Base-by-base conservation (phyloP, 2,888 invertebrate species). In the Beris chalybata region DNA sequence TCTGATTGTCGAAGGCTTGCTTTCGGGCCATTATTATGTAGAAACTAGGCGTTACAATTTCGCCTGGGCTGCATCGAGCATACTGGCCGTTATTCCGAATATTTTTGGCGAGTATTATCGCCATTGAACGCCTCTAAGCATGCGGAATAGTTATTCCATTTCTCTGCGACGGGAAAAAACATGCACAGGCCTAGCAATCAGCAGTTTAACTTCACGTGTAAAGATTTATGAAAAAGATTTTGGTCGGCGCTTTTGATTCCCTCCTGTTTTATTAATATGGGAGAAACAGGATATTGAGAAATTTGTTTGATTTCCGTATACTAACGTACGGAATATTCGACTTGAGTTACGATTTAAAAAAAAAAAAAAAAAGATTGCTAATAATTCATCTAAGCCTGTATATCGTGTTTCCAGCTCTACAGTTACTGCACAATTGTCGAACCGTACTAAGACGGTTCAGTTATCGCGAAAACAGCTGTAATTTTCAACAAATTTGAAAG, bases 381-480 rank as follows among this genome's bases (percentile, higher is more conserved):
- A 15, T 31, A 38, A 13, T 59, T 61, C 52, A 50, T 12, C 38
- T 61, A 61, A 52, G 61, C 50, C 50, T 22, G 50, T 38, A 50
- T 47, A n/a, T 56, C 52, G 50, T 61, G 61, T 52, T 61, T 61
- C 38, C 44, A 61, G 61, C 50, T 32, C 50, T 52, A n/a, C 61
- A 52, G 52, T 50, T 5, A 38, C 38, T 38, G 38, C 38, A 9
- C 5, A 38, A 38, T 1, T 38, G 3, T 38, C 38, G 38, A 38
- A 38, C 38, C 38, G 38, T 2, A 38, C 7, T 9, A 38, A 9
- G 7, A 7, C 9, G 38, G 38, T 38, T 9, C 38, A 38, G 9
- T 38, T 38, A 38, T 38, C 38, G 22, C 38, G 38, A 38, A 22
- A 38, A 1, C 5, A 38, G 9, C 5, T 7, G 9, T 7, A 38